phyloP scores from a whole-genome alignment of 2,113 vertebrate species.

The Engystomops pustulosus region DNA sequence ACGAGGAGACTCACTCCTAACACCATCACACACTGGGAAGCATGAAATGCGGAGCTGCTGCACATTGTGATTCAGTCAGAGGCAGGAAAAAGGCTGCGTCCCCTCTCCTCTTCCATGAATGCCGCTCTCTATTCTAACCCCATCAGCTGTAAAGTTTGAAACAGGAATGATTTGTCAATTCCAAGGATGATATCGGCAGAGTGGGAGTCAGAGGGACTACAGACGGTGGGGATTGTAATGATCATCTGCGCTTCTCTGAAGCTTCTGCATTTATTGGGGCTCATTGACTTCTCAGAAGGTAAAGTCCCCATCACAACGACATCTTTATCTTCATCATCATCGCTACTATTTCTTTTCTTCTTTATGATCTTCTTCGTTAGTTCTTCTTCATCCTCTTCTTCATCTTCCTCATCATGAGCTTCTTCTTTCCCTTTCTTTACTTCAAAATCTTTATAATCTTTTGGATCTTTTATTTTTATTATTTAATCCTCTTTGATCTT shows the following conservation, averaged over 20 bases:
- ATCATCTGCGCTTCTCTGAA: slow-evolving; percentile 96
- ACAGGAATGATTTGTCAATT: slow-evolving; percentile 77
- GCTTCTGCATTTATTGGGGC: slow-evolving; percentile 95
- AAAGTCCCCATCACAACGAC: slow-evolving; percentile 70
- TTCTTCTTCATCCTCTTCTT: too few species aligned
- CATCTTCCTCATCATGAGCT: too few species aligned
- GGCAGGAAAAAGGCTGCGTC: slow-evolving; percentile 60
- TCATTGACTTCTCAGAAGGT: slow-evolving; percentile 99
- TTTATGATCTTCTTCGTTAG: too few species aligned
- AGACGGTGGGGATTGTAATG: slow-evolving; percentile 97
- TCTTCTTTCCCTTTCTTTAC: too few species aligned
- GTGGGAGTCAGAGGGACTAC: slow-evolving; percentile 98
- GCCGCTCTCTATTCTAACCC: slow-evolving; percentile 65
- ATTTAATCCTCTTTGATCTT: too few species aligned
- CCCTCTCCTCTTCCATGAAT: slow-evolving; percentile 62
- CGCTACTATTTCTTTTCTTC: too few species aligned
- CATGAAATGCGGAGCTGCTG: slow-evolving; percentile 67
- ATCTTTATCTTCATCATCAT: background rate
- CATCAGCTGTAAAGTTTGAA: slow-evolving; percentile 68
- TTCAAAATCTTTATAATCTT: too few species aligned
- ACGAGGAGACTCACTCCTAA: slow-evolving; percentile 64
- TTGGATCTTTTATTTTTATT: too few species aligned
- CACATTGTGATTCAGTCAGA: slow-evolving; percentile 65
- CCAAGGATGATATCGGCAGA: slow-evolving; percentile 87
- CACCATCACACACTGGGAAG: slow-evolving; percentile 73